Percentiles rank a stretch among this genome's conserved stretches.
These are phyloP conservation scores for Epistrophe grossulariae DNA, from an alignment of 2,888 invertebrate genomes.

Conservation along the genomic window DNA sequence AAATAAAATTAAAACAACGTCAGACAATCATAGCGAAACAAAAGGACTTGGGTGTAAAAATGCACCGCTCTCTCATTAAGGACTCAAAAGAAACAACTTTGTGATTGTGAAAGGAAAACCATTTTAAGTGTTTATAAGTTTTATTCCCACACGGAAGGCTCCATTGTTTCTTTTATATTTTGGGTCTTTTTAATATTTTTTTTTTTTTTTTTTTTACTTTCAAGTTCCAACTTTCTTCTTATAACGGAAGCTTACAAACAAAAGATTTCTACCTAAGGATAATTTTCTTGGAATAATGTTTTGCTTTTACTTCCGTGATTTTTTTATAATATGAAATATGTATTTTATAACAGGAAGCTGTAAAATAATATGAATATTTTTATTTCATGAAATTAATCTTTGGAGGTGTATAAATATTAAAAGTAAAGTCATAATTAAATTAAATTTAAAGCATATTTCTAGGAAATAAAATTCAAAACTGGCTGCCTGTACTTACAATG, in stretches of 20 bases:
- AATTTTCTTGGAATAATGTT: slow-evolving; percentile 7
- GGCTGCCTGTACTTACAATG: too few relatives aligned
- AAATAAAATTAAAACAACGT: slow-evolving; percentile 27
- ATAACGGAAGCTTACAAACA: neutral
- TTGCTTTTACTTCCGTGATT: slow-evolving; percentile 14
- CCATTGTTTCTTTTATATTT: slow-evolving; percentile 21
- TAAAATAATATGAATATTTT: neutral
- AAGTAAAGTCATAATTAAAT: too few relatives aligned
- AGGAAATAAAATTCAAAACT: too few relatives aligned
- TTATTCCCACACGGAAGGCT: neutral
- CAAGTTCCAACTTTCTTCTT: slow-evolving; percentile 5
- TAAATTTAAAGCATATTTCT: too few relatives aligned
- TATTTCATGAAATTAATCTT: neutral
- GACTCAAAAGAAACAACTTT: slow-evolving; percentile 15
- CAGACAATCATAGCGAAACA: neutral
- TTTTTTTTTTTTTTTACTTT: neutral
- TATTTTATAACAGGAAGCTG: neutral
- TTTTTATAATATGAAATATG: neutral
- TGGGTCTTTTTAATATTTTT: slow-evolving; percentile 16
- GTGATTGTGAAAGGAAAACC: slow-evolving; percentile 3
- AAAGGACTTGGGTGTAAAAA: slow-evolving; percentile 36
- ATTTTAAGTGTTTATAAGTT: slow-evolving; percentile 26
- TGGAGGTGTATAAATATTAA: too few relatives aligned
- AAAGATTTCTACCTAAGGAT: neutral
- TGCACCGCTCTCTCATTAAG: slow-evolving; percentile 30